phyloP scores from a whole-genome alignment of 2,797 vertebrate genomes.

The Hipposideros larvatus region DNA sequence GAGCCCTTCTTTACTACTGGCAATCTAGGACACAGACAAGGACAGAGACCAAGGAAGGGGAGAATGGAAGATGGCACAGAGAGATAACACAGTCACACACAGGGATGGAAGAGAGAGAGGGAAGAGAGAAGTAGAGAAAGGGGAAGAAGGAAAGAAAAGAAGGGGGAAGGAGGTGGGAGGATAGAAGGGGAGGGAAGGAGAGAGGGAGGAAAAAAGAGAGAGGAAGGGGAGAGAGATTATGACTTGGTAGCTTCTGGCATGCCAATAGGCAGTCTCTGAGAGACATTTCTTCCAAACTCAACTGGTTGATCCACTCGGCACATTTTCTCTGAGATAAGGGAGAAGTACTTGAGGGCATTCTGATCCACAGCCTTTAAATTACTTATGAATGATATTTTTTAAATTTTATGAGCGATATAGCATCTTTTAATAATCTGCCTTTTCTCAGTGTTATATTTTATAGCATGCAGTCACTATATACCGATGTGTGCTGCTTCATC shows the following conservation, averaged over 20 bases:
- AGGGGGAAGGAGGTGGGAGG: rapidly evolving
- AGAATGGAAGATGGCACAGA: background rate
- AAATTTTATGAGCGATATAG: background rate
- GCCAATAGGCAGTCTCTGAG: background rate
- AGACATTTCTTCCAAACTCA: background rate
- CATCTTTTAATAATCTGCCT: background rate
- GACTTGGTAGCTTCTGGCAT: background rate
- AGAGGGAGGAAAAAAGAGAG: too few species aligned
- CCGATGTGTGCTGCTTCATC: background rate
- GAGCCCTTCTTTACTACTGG: background rate
- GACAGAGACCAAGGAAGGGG: background rate
- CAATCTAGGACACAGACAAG: background rate
- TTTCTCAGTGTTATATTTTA: background rate
- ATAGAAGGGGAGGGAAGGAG: rapidly evolving
- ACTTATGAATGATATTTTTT: background rate
- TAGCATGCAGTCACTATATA: background rate
- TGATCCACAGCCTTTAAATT: background rate
- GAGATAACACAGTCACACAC: background rate
- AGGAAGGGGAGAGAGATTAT: background rate
- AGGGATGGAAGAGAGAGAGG: background rate
- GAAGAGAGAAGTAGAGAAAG: too few species aligned
- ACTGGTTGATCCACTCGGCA: background rate
- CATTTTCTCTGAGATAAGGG: background rate
- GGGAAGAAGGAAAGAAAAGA: too few species aligned
- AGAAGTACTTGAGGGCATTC: background rate